Conservation (phyloP, 1,140 invertebrate species). For the Ericerus pela region DNA sequence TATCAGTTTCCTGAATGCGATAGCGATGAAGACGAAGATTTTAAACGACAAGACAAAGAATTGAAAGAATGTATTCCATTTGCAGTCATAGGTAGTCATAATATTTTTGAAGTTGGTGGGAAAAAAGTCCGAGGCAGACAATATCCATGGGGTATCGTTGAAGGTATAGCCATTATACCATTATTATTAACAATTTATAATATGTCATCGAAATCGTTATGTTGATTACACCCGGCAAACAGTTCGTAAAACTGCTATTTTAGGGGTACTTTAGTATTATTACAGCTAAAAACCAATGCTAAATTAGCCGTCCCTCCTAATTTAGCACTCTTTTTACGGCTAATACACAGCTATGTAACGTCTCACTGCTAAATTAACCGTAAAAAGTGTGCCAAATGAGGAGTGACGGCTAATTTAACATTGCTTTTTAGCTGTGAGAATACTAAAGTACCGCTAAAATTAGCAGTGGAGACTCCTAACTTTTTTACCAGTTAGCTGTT, state of each 20-base stretch:
- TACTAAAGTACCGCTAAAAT: too few relatives aligned
- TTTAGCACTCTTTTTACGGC: too few relatives aligned
- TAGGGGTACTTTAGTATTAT: neutral
- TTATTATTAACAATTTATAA: neutral
- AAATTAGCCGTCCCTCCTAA: too few relatives aligned
- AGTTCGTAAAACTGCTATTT: neutral
- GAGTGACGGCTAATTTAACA: too few relatives aligned
- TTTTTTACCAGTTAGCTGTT: too few relatives aligned
- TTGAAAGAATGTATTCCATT: slow-evolving; percentile 86
- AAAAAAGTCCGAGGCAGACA: slow-evolving; percentile 71
- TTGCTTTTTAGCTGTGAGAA: too few relatives aligned
- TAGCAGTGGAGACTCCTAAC: too few relatives aligned
- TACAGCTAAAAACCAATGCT: too few relatives aligned
- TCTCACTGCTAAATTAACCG: too few relatives aligned
- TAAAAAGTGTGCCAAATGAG: too few relatives aligned
- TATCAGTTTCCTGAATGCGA: slow-evolving; percentile 97
- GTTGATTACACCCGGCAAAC: neutral
- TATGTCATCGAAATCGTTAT: neutral
- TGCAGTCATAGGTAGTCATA: slow-evolving; percentile 90
- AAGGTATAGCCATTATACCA: slow-evolving; percentile 40
- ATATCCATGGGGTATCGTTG: slow-evolving; percentile 97
- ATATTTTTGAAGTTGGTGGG: slow-evolving; percentile 81
- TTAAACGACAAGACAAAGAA: slow-evolving; percentile 78
- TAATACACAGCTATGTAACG: too few relatives aligned
- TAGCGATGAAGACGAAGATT: slow-evolving; percentile 84